Conservation (phyloP, 2,797 vertebrate species). For the Anguilla pacifica region DNA sequence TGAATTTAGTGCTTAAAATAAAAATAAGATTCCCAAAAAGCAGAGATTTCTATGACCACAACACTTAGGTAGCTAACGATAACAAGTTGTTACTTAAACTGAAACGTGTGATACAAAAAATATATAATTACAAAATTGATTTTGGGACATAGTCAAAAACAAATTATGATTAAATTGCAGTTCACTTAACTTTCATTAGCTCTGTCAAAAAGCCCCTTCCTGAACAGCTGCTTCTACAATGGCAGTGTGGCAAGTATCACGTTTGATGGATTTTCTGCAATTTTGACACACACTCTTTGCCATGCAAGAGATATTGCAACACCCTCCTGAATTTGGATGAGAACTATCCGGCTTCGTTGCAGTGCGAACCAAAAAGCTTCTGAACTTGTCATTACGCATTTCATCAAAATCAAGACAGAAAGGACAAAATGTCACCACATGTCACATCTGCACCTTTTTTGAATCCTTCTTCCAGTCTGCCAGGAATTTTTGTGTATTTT, state of each 20-base stretch:
- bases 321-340: neutral
- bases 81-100: too few relatives aligned
- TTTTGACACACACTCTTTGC: neutral
- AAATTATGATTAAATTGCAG: neutral
- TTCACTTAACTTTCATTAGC: neutral
- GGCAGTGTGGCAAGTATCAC: neutral
- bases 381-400: neutral
- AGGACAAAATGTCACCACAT: constrained; percentile 5
- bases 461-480: neutral
- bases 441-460: neutral
- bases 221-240: neutral
- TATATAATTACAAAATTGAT: neutral
- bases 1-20: too few relatives aligned
- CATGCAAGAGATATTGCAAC: neutral
- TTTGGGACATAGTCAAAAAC: neutral
- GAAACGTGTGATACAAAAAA: neutral
- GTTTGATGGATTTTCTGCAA: neutral
- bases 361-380: neutral
- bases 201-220: neutral
- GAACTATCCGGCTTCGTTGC: neutral
- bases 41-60: too few relatives aligned
- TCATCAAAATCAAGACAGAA: constrained; percentile 1
- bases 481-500: neutral
- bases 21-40: too few relatives aligned
- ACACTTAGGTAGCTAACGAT: too few relatives aligned